These are phyloP conservation scores for Limnephilus lunatus DNA, from an alignment of 2,888 invertebrate species.

Conservation along the genomic window DNA sequence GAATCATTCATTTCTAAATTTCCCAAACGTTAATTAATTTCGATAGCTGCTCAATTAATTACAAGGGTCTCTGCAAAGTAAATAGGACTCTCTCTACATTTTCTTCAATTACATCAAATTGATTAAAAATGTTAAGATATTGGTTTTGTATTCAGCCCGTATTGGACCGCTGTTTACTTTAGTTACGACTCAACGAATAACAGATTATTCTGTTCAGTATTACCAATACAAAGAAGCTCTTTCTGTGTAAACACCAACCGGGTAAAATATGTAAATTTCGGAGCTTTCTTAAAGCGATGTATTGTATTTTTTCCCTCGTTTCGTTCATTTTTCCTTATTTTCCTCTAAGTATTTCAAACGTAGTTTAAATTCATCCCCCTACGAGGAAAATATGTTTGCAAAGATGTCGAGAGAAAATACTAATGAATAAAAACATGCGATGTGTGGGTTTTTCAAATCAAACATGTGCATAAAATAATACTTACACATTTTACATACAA, in stretches of 20 bases:
- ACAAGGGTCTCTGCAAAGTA: background rate
- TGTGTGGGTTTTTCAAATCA: background rate
- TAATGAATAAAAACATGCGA: background rate
- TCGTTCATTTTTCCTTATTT: background rate
- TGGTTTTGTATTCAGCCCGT: background rate
- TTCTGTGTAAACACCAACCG: background rate
- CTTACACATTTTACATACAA: too few species aligned
- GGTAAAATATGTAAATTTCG: background rate
- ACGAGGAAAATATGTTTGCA: background rate
- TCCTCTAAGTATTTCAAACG: background rate
- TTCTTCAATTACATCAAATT: background rate
- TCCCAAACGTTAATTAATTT: background rate
- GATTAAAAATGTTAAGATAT: background rate
- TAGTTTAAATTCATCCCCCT: background rate
- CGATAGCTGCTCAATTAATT: background rate
- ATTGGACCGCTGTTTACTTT: background rate
- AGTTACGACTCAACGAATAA: background rate
- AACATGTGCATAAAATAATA: too few species aligned
- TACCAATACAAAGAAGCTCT: background rate
- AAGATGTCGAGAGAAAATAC: background rate
- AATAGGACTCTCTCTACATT: background rate
- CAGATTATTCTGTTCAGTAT: background rate
- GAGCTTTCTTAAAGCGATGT: constrained; percentile 4
- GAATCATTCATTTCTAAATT: background rate
- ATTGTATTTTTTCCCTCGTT: constrained; percentile 16